phyloP scores from a whole-genome alignment of 2,888 invertebrate species.

The Lamproptera curius region DNA sequence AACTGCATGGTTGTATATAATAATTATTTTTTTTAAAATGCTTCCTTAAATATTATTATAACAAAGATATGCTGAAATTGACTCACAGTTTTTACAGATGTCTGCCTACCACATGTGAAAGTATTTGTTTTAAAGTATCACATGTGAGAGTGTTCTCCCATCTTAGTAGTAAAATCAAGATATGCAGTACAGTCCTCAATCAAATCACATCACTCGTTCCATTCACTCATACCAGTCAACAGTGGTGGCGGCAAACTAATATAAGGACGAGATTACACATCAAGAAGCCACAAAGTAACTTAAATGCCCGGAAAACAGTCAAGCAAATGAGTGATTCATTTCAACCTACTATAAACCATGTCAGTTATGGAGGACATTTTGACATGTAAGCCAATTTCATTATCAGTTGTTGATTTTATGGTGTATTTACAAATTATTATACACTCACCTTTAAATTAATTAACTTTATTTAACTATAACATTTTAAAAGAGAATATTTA shows the following conservation, averaged over 20 bases:
- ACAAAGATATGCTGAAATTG: conserved; percentile 70
- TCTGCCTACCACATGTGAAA: conserved; percentile 54
- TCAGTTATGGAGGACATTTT: conserved; percentile 54
- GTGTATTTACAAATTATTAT: no score
- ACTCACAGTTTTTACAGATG: conserved; percentile 70
- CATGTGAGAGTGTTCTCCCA: conserved; percentile 48
- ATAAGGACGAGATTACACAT: conserved; percentile 39
- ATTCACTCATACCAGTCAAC: conserved; percentile 33
- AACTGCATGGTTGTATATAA: conserved; percentile 27
- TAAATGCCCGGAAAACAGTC: conserved; percentile 37
- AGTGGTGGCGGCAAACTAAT: conserved; percentile 38
- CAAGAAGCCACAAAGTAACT: conserved; percentile 40
- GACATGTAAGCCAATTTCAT: conserved; percentile 62
- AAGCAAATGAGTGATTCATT: conserved; percentile 56
- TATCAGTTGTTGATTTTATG: no score
- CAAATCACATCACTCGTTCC: conserved; percentile 28
- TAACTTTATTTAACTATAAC: no score
- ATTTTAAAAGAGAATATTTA: no score
- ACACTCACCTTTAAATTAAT: no score
- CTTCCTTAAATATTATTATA: conserved; percentile 28
- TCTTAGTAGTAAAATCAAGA: conserved; percentile 45
- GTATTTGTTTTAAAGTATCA: conserved; percentile 37
- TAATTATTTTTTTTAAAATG: conserved; percentile 42
- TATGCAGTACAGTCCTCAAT: conserved; percentile 39
- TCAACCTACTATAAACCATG: conserved; percentile 45